Base-by-base conservation (phyloP, 2,113 vertebrate species). In the Erythrolamprus reginae region DNA sequence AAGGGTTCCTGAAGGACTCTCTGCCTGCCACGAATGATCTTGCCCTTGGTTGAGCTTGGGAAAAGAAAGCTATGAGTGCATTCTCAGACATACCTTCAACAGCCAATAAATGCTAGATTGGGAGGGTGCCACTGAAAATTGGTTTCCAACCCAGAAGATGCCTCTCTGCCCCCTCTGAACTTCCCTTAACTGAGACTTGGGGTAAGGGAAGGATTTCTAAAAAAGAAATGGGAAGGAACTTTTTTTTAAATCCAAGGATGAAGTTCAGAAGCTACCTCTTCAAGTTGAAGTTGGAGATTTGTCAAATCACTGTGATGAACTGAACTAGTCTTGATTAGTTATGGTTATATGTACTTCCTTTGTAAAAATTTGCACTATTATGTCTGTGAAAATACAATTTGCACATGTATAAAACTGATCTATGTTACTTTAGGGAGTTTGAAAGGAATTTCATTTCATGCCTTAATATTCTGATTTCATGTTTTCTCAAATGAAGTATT, bases 401-500 rank as follows among this genome's bases (percentile, higher is more conserved):
- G 10, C 65, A 91, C 0, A 0, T 82, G 53, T 65, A 55, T 45
- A 55, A 90, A 47, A 92, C 51, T 91, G 87, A 91, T 92, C 51
- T 90, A 15, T 48, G 91, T 42, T 48, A 15, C 56, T 45, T 86
- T 92, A 84, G 84, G 48, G 89, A 90, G 89, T 38, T 53, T 93
- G 38, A 61, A 6, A 89, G 7, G n/a, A 87, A 45, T 56, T 82
- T 0, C 24, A 93, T 91, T 95, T 90, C 85, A 21, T 92, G 92
- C 94, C 28, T 13, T 45, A 77, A 10, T 91, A n/a, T 91, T 82
- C 10, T 84, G 1, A 47, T 21, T 90, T 77, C 33, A 33, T 38
- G 42, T 86, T 51, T 8, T 61, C 1, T 56, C 48, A 42, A 77
- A 70, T 3, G 0, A n/a, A 24, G 12, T 28, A 5, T 56, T 47